Evolutionary conservation across 2,888 invertebrate species (phyloP).

Genomic region (Cylindroiulus punctatus): DNA sequence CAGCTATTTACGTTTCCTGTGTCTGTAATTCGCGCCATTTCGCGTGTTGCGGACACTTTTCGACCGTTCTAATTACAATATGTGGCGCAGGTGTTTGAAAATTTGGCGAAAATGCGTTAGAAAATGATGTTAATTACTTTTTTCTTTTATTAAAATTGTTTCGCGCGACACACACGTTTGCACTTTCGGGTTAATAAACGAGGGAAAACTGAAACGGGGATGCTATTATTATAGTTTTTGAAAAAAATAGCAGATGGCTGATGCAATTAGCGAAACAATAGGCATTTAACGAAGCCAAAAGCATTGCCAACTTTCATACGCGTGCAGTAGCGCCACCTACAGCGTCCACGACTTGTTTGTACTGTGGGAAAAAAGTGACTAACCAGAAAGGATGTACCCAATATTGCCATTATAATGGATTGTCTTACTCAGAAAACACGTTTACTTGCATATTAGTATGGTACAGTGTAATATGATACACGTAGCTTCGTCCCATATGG

Average conservation of each 20-base stretch:
- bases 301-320: background rate
- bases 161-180: constrained; percentile 40
- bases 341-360: background rate
- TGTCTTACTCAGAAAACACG: too few species aligned
- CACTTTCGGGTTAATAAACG: constrained; percentile 47
- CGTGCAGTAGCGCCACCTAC: constrained; percentile 8
- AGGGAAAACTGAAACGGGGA: constrained; percentile 30
- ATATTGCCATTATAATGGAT: too few species aligned
- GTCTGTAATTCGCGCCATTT: constrained; percentile 43
- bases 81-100: constrained; percentile 40
- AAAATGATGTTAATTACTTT: constrained; percentile 47
- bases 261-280: constrained; percentile 45
- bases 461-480: too few species aligned
- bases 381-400: too few species aligned
- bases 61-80: background rate
- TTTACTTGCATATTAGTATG: too few species aligned
- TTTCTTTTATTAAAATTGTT: constrained; percentile 45
- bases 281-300: constrained; percentile 47
- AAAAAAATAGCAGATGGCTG: constrained; percentile 27
- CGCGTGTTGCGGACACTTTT: constrained; percentile 31
- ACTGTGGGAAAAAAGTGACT: too few species aligned
- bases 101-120: constrained; percentile 43
- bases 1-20: constrained; percentile 37
- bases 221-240: constrained; percentile 39
- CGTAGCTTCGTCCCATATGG: too few species aligned